These are phyloP conservation scores for Amazona guildingii DNA, from an alignment of 2,113 vertebrate species.

Conservation along the genomic window DNA sequence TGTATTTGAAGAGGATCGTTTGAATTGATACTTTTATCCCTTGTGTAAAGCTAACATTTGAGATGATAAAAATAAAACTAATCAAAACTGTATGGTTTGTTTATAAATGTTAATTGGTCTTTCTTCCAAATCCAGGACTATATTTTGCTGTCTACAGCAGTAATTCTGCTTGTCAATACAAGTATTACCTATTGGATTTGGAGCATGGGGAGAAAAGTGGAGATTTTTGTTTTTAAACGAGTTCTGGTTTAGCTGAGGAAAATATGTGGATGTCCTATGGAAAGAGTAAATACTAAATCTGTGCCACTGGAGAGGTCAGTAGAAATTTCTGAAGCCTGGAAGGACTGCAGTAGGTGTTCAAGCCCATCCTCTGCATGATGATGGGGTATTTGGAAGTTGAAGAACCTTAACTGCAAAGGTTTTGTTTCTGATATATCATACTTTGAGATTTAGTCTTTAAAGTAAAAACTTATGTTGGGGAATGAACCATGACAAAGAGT, in stretches of 20 bases:
- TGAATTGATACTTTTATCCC: neutral
- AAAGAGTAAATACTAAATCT: neutral
- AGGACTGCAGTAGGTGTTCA: neutral
- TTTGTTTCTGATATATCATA: neutral
- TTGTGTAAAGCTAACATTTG: neutral
- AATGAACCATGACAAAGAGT: neutral
- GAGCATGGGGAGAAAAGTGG: neutral
- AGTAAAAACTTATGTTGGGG: neutral
- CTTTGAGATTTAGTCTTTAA: neutral
- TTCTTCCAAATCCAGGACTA: neutral
- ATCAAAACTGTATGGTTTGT: neutral
- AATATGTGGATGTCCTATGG: neutral
- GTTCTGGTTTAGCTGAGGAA: neutral
- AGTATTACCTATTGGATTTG: neutral
- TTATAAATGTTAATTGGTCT: neutral
- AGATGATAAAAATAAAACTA: neutral
- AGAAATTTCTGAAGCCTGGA: neutral
- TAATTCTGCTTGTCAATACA: neutral
- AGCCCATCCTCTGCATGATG: neutral
- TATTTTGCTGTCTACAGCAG: neutral
- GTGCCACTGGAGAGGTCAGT: neutral
- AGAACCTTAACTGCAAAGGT: neutral
- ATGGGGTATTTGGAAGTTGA: neutral
- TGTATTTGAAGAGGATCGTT: neutral
- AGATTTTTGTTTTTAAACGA: neutral